Evolutionary conservation across 1,140 invertebrate species (phyloP), one percentile per base, ranked within the genome.

Genomic region (Orussus abietinus): DNA sequence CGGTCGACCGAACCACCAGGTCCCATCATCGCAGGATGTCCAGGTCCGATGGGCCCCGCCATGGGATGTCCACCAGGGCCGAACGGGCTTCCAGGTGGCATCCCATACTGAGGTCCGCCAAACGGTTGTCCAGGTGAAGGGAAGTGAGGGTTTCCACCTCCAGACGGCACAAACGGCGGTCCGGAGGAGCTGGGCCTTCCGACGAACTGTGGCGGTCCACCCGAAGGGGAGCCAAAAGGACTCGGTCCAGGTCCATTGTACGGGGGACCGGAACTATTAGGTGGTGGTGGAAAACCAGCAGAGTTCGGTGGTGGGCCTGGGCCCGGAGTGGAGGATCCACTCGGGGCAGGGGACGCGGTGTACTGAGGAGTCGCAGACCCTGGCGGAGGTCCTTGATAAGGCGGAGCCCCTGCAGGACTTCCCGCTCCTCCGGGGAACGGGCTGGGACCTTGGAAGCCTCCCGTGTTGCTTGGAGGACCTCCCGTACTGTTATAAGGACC

Each of bases 291-390:
- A 58, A 83, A 80, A 18, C 79, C 78, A 35, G 74, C 72, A 49
- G 76, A 75, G 58, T 77, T 80, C 15, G 78, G 79, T 38, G 69
- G 75, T 28, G 77, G 79, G 40, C 76, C 76, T 11, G 82, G 82
- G 25, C 82, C 82, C 3, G 83, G 83, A 19, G 83, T 85, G 10
- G 83, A 85, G 25, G 83, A 84, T n/a, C 83, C 84, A 17, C 82
- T 84, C 3, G 83, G 83, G 34, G 83, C 84, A 30, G 84, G 84
- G 18, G 83, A 85, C 15, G 83, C 83, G 45, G 81, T 85, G 61
- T 85, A 86, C 56, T 85, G 83, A 10, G 83, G 83, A 40, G 83
- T 84, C 39, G 77, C 82, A 15, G 83, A 84, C 25, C 83, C 83
- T 4, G 84, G 81, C 39, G 80, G 80, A 35, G 81, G 82, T 3